Percentiles rank a stretch among this genome's conserved stretches.
phyloP scores from a whole-genome alignment of 2,888 invertebrate species.

The Venustoraphidia nigricollis region DNA sequence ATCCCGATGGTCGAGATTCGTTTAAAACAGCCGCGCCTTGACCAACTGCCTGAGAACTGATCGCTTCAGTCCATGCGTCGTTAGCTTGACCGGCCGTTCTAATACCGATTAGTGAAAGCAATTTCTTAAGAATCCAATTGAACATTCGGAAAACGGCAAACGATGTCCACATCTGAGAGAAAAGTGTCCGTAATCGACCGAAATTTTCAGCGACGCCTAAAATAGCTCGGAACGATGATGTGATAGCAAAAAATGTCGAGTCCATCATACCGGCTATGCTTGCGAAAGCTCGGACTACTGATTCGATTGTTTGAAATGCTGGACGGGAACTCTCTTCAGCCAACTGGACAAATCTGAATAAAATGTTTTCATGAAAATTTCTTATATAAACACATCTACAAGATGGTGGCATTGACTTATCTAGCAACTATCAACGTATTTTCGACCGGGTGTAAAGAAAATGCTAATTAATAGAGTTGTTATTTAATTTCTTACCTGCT shows the following conservation, averaged over 20 bases:
- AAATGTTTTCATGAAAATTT: conserved; percentile 1
- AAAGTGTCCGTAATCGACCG: conserved; percentile 62
- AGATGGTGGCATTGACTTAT: neutral
- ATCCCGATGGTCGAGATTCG: conserved; percentile 35
- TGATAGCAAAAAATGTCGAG: conserved; percentile 89
- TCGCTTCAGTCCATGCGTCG: conserved; percentile 30
- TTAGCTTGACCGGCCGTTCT: conserved; percentile 23
- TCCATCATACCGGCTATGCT: conserved; percentile 95
- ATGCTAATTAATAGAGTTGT: too few species aligned
- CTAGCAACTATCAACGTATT: too few species aligned
- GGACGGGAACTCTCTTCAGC: conserved; percentile 85
- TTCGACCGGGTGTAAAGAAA: too few species aligned
- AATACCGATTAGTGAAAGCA: conserved; percentile 52
- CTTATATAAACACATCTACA: neutral
- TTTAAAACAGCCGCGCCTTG: conserved; percentile 25
- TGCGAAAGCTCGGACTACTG: conserved; percentile 77
- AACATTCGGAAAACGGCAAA: conserved; percentile 68
- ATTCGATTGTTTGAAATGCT: conserved; percentile 90
- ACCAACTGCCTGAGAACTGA: conserved; percentile 23
- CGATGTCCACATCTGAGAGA: conserved; percentile 77
- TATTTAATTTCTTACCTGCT: conserved; percentile 31
- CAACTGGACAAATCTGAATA: conserved; percentile 58
- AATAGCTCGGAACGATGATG: conserved; percentile 89
- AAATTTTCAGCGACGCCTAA: conserved; percentile 94
- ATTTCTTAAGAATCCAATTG: conserved; percentile 63